A percentile compares a stretch with the other conserved stretches of the same genome.
Conservation (phyloP, 2,888 invertebrate species). For the Drosophila atroscutellata region DNA sequence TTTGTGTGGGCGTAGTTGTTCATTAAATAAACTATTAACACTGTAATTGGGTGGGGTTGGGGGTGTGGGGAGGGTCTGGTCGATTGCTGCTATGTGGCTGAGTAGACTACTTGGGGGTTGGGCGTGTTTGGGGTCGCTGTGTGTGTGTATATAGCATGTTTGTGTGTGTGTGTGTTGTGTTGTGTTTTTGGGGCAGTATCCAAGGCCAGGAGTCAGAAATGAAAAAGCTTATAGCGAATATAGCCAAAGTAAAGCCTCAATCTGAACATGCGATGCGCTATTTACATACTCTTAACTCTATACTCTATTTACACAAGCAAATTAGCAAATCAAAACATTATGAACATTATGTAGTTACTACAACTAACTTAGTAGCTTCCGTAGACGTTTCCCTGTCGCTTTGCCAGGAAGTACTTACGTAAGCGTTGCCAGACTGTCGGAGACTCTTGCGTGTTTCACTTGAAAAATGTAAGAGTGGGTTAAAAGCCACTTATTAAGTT, state of each 20-base stretch:
- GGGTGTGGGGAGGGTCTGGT: slow-evolving; percentile 1
- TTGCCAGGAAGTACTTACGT: slow-evolving; percentile 40
- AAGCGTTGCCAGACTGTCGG: slow-evolving; percentile 44
- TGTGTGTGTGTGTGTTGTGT: neutral
- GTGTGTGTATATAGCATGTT: neutral
- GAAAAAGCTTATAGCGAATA: slow-evolving; percentile 6
- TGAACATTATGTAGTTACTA: neutral
- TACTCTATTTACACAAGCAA: slow-evolving; percentile 21
- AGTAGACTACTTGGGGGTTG: neutral
- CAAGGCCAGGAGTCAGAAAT: neutral
- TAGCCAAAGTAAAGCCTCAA: neutral
- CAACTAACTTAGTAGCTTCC: slow-evolving; percentile 5
- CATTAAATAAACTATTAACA: slow-evolving; percentile 8
- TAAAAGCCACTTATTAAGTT: neutral
- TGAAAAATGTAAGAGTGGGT: neutral
- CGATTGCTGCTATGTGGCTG: slow-evolving; percentile 22
- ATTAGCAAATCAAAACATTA: slow-evolving; percentile 15
- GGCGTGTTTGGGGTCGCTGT: neutral
- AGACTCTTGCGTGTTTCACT: slow-evolving; percentile 5
- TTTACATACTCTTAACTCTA: slow-evolving; percentile 15
- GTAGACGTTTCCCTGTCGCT: neutral
- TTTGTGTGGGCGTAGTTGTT: neutral
- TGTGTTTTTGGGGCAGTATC: neutral
- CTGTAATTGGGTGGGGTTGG: neutral
- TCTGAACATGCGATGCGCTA: slow-evolving; percentile 32